Conservation (phyloP, 1,140 invertebrate species). For the Meloidogyne exigua region DNA sequence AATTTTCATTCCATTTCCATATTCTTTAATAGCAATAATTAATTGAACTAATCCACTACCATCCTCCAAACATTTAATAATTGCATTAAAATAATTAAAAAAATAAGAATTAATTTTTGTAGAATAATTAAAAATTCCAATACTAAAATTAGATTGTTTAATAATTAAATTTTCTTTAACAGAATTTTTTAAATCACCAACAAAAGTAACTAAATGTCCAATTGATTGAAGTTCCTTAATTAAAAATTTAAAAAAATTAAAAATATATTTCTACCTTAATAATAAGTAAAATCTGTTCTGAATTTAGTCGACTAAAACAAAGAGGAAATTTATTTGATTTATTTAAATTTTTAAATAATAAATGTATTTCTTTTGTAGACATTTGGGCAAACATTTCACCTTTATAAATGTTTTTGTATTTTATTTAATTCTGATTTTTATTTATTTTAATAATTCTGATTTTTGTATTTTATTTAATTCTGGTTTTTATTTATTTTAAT, state of each 20-base stretch:
- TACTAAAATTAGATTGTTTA: slow-evolving; percentile 76
- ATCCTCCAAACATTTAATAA: slow-evolving; percentile 1
- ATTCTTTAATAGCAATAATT: not conserved
- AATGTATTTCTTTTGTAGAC: not conserved
- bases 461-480: not conserved
- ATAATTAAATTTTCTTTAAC: slow-evolving; percentile 79
- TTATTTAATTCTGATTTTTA: too few species aligned
- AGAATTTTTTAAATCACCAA: slow-evolving; percentile 73
- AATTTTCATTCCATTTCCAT: not conserved
- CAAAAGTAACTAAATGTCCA: slow-evolving; percentile 73
- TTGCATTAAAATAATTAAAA: not conserved
- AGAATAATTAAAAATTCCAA: slow-evolving; percentile 60
- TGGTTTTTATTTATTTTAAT: not conserved
- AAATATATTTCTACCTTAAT: not conserved
- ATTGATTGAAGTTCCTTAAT: slow-evolving; percentile 38
- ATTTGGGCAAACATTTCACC: not conserved
- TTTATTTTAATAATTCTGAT: not conserved
- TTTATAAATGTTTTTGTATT: not conserved
- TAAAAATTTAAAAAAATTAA: not conserved
- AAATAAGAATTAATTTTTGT: not conserved
- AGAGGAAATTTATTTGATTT: not conserved
- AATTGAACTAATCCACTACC: slow-evolving; percentile 1
- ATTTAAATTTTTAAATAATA: not conserved
- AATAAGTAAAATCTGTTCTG: not conserved
- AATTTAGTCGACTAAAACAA: not conserved